Percentiles rank a stretch among this genome's conserved stretches.
Conservation (phyloP, 2,113 vertebrate genomes). For the Sphyrna mokarran region DNA sequence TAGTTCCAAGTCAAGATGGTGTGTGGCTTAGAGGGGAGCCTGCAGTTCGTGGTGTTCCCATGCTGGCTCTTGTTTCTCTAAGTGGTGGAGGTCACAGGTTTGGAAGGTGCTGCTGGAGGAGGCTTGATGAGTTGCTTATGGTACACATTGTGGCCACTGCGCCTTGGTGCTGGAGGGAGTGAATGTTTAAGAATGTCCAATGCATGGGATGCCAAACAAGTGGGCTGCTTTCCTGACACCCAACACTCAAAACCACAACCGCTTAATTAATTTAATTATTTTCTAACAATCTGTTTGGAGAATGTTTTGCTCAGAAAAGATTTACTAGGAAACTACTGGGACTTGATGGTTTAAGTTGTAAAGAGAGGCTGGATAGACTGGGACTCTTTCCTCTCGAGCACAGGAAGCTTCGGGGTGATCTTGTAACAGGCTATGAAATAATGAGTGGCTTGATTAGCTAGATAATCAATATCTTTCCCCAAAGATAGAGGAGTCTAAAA, state of each 20-base stretch:
- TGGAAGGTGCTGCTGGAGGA: neutral
- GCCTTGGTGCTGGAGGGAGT: neutral
- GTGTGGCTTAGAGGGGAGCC: neutral
- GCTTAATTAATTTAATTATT: neutral
- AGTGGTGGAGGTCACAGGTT: neutral
- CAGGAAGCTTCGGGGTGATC: no score
- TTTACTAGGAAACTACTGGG: no score
- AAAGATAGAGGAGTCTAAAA: no score
- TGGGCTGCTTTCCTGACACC: neutral
- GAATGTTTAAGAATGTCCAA: neutral
- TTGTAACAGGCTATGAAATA: no score
- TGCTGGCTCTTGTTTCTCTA: neutral
- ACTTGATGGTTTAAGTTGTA: no score
- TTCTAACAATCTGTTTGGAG: neutral
- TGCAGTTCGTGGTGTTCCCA: neutral
- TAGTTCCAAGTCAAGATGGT: neutral
- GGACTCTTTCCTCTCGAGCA: no score
- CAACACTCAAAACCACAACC: neutral
- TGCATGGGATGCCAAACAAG: no score
- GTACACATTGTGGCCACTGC: neutral
- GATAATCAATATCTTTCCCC: no score
- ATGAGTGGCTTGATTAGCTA: no score
- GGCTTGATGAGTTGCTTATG: neutral
- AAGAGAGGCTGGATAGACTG: no score
- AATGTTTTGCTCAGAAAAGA: neutral